These are phyloP conservation scores for Tolmerus cingulatus DNA, from an alignment of 2,888 invertebrate species.

Conservation along the genomic window DNA sequence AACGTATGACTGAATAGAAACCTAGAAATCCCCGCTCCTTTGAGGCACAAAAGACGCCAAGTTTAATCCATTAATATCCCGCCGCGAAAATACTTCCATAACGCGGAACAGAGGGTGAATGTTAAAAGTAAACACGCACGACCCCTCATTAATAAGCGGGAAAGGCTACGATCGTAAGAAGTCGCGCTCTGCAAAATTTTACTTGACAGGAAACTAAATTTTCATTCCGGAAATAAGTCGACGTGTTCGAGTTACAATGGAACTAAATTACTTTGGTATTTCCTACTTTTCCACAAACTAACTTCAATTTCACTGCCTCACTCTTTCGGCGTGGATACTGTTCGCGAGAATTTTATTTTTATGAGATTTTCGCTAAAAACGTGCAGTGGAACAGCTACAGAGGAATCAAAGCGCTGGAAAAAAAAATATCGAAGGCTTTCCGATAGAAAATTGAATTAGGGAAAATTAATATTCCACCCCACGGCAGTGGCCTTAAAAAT, in stretches of 20 bases:
- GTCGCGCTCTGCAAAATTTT: background rate
- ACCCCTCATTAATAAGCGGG: background rate
- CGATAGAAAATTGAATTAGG: conserved; percentile 23
- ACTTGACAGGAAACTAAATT: conserved; percentile 21
- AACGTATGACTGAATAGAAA: background rate
- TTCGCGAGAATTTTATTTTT: background rate
- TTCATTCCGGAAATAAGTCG: conserved; percentile 35
- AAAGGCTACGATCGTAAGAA: background rate
- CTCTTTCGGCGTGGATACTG: background rate
- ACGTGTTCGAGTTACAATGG: conserved; percentile 34
- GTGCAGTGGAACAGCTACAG: background rate
- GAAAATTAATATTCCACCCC: conserved; percentile 14
- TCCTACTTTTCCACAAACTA: conserved; percentile 26
- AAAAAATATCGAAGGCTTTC: background rate
- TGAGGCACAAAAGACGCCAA: background rate
- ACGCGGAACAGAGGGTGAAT: background rate
- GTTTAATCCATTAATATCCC: conserved; percentile 22
- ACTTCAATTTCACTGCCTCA: background rate
- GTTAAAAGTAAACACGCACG: background rate
- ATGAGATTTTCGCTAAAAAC: background rate
- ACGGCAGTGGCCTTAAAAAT: background rate
- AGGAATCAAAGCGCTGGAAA: background rate
- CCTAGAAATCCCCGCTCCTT: background rate
- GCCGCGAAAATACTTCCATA: background rate
- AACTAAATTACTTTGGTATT: conserved; percentile 25